Percentiles rank a stretch among this genome's conserved stretches.
These are phyloP conservation scores for Dolichomitus sp. DNA, from an alignment of 2,888 invertebrate genomes.

Conservation along the genomic window DNA sequence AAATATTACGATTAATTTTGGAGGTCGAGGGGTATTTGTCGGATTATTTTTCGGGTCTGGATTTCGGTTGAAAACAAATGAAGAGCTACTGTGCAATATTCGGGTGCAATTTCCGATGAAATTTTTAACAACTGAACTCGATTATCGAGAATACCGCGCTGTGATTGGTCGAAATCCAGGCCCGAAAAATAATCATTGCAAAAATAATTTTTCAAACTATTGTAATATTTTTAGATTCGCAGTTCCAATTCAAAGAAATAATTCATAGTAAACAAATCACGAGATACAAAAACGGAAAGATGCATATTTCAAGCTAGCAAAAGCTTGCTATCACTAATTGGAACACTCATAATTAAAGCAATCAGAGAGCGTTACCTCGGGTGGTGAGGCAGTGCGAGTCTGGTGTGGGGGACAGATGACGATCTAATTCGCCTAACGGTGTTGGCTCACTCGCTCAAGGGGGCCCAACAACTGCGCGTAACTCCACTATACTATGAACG, in stretches of 20 bases:
- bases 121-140: no score
- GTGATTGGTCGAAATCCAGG: no score
- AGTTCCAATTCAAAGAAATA: not conserved
- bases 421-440: slow-evolving; percentile 75
- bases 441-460: slow-evolving; percentile 30
- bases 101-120: no score
- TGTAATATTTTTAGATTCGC: not conserved
- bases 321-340: not conserved
- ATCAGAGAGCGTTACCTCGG: slow-evolving; percentile 75
- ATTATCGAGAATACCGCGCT: no score
- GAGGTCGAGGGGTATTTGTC: no score
- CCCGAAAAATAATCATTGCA: no score
- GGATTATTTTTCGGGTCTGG: no score
- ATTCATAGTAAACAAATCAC: not conserved
- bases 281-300: not conserved
- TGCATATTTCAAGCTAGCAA: not conserved
- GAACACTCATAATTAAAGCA: slow-evolving; percentile 75
- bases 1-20: no score
- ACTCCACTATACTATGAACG: slow-evolving; percentile 1
- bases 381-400: not conserved
- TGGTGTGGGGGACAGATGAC: slow-evolving; percentile 78
- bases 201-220: no score
- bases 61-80: no score
- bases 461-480: slow-evolving; percentile 19
- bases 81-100: no score